A percentile compares a stretch with the other conserved stretches of the same genome.
phyloP scores from a whole-genome alignment of 2,113 vertebrate genomes.

The Pterocles orientalis region DNA sequence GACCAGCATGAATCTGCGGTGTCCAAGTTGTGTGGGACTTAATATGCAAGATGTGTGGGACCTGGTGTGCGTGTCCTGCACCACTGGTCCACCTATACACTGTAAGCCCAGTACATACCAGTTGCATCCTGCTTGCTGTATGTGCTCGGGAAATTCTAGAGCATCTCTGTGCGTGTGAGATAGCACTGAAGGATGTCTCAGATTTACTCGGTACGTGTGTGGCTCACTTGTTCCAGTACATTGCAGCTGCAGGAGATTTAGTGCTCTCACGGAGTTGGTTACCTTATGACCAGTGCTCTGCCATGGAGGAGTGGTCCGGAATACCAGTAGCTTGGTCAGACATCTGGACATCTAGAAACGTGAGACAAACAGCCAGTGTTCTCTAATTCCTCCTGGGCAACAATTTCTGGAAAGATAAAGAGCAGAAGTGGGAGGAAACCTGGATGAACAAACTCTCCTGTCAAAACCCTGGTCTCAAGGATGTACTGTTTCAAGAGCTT shows the following conservation, averaged over 20 bases:
- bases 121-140: neutral
- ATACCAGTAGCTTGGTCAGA: neutral
- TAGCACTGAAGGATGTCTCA: neutral
- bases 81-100: neutral
- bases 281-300: neutral
- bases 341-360: neutral
- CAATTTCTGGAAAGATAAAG: neutral
- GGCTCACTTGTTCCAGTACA: neutral
- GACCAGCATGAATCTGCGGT: neutral
- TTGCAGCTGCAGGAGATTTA: neutral
- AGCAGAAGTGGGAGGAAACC: neutral
- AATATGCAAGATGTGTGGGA: neutral
- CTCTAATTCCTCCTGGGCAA: neutral
- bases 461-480: neutral
- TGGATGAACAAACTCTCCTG: neutral
- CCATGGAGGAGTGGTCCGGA: neutral
- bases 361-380: neutral
- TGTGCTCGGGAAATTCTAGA: neutral
- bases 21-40: neutral
- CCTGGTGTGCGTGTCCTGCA: neutral
- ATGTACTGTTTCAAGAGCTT: neutral
- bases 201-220: rapidly evolving
- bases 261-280: neutral
- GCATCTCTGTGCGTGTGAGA: neutral
- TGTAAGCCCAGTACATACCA: neutral